Base-by-base conservation (phyloP, 2,888 invertebrate species). In the Diplolepis rosae region DNA sequence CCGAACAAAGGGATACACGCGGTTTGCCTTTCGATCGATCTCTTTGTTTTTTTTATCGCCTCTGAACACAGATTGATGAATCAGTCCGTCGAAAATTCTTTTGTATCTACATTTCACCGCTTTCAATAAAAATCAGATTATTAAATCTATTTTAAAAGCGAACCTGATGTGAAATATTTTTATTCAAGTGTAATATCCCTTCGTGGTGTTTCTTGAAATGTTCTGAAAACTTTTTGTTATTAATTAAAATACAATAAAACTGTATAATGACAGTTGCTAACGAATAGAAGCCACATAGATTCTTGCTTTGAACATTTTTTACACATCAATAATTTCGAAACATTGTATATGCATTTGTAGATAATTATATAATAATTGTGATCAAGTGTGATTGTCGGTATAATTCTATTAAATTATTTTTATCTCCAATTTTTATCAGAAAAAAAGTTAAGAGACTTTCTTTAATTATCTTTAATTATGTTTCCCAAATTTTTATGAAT, bases 61-160 rank as follows among this genome's bases (percentile, higher is more conserved):
- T 39, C 35, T 61, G 61, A 61, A 39, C 61, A 61, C 61, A 35
- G 24, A 61, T 61, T 61, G 61, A 61, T 61, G 61, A 61, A 39
- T 39, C 39, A 61, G 35, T 61, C 61, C 61, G n/a, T 61, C 61
- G 61, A 39, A 39, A 61, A 39, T 61, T 61, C 24, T 61, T 61
- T 61, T 61, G 61, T 39, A 61, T 61, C 61, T 30, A 52, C 61
- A 39, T 61, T 22, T 13, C 39, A 61, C n/a, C 7, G 39, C 24
- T 61, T 61, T 24, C n/a, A 22, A 61, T 61, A 39, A 35, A 39
- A 35, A 35, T 22, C n/a, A 56, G 13, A 56, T 35, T 28, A 27
- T 13, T n/a, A 51, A 11, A 51, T 51, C 13, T 28, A 28, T n/a
- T 28, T 28, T 28, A 24, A 52, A 27, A 15, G 28, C 5, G 28